Conservation (phyloP, 2,888 invertebrate species). For the Lasioglossum calceatum region DNA sequence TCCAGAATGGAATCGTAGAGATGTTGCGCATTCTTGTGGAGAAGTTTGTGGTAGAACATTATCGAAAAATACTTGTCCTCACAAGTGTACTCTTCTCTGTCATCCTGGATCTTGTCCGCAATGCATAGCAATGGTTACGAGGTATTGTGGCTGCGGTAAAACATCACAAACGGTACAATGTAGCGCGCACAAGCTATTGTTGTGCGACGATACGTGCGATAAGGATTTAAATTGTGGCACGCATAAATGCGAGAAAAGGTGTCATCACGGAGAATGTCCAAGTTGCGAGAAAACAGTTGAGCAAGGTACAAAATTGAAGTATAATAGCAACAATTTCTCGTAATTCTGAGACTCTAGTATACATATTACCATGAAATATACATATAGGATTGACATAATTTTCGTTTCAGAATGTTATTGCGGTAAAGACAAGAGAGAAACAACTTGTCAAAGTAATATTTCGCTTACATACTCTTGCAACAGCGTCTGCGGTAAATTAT, state of each 20-base stretch:
- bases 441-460: constrained; percentile 86
- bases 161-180: constrained; percentile 90
- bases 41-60: constrained; percentile 91
- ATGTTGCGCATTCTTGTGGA: constrained; percentile 96
- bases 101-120: constrained; percentile 98
- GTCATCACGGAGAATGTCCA: constrained; percentile 92
- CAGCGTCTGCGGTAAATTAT: constrained; percentile 86
- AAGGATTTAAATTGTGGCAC: constrained; percentile 91
- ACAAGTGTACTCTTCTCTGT: constrained; percentile 88
- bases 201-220: constrained; percentile 91
- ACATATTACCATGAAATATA: neutral
- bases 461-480: constrained; percentile 87
- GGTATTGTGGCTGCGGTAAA: constrained; percentile 92
- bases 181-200: constrained; percentile 89
- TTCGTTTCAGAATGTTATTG: constrained; percentile 88
- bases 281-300: constrained; percentile 88
- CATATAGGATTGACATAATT: neutral
- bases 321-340: neutral
- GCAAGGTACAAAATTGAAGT: constrained; percentile 85
- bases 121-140: constrained; percentile 91
- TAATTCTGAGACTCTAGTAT: neutral
- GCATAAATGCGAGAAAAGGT: constrained; percentile 90
- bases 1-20: constrained; percentile 91
- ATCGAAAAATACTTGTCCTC: constrained; percentile 73
- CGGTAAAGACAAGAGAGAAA: constrained; percentile 87